Conservation (phyloP, 1,140 invertebrate species). For the Apis laboriosa region DNA sequence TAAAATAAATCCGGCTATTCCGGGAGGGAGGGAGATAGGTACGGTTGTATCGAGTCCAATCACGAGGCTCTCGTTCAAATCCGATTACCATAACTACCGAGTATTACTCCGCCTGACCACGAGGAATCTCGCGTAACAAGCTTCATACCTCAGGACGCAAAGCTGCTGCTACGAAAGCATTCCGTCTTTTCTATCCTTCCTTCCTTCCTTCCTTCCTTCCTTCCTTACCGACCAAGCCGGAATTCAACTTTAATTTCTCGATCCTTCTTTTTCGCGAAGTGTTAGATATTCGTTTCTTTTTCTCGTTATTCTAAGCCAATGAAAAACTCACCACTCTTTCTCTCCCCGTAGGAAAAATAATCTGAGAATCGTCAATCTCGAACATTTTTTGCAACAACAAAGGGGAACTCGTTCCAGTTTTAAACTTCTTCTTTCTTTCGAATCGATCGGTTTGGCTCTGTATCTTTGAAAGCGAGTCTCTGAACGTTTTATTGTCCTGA, state of each 20-base stretch:
- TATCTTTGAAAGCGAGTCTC: too few relatives aligned
- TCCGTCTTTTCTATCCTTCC: too few relatives aligned
- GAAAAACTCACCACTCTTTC: not conserved
- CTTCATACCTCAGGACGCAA: not conserved
- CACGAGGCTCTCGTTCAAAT: constrained; percentile 55
- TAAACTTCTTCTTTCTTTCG: too few relatives aligned
- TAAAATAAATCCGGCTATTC: not conserved
- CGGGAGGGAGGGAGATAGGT: constrained; percentile 6
- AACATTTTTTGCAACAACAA: too few relatives aligned
- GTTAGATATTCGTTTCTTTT: too few relatives aligned
- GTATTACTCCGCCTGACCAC: constrained; percentile 52
- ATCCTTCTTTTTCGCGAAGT: not conserved
- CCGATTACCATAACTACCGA: constrained; percentile 66
- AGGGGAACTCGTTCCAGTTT: too few relatives aligned
- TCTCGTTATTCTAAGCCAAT: not conserved
- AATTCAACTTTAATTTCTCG: not conserved
- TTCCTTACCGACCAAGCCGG: not conserved
- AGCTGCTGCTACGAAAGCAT: constrained; percentile 8
- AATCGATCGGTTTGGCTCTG: too few relatives aligned
- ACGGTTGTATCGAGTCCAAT: constrained; percentile 57
- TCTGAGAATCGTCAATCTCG: too few relatives aligned
- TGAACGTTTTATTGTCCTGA: too few relatives aligned
- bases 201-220: too few relatives aligned
- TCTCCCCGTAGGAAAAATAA: too few relatives aligned
- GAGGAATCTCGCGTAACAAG: constrained; percentile 45